phyloP scores from a whole-genome alignment of 2,113 vertebrate genomes.

The Pimephales promelas region DNA sequence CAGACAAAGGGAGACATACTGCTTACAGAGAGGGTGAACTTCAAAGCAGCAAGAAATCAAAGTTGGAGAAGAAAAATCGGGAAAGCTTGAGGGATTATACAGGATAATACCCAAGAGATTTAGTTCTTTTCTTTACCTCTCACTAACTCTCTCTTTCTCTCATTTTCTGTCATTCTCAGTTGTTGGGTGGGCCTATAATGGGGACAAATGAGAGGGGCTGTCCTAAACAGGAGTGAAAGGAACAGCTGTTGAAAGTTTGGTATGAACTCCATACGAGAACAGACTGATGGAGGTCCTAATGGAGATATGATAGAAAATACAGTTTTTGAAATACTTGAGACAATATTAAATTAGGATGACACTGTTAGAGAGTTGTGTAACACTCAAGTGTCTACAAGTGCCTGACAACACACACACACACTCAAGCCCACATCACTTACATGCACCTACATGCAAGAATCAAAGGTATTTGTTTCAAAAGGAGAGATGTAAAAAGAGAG shows the following conservation, averaged over 20 bases:
- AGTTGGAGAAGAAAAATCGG: slow-evolving; percentile 26
- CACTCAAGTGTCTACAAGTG: background rate
- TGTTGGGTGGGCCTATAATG: slow-evolving; percentile 35
- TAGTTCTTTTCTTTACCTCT: slow-evolving; percentile 3
- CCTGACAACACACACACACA: background rate
- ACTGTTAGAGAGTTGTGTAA: background rate
- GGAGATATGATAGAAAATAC: background rate
- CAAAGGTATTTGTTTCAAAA: slow-evolving; percentile 26
- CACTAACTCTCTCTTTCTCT: background rate
- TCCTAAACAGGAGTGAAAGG: slow-evolving; percentile 48
- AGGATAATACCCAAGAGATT: slow-evolving; percentile 14
- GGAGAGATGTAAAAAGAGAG: background rate
- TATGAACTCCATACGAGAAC: background rate
- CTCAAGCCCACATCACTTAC: background rate
- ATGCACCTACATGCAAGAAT: slow-evolving; percentile 21
- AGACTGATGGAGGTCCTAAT: background rate
- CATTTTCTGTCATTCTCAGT: slow-evolving; percentile 3
- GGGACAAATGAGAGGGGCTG: slow-evolving; percentile 25
- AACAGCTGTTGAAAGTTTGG: slow-evolving; percentile 37
- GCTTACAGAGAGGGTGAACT: background rate
- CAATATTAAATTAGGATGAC: background rate
- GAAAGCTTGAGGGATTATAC: slow-evolving; percentile 14
- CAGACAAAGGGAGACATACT: background rate
- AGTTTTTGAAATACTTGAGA: background rate
- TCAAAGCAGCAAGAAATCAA: slow-evolving; percentile 32